Conservation (phyloP, 1,140 invertebrate species). For the Drosophila dunni region DNA sequence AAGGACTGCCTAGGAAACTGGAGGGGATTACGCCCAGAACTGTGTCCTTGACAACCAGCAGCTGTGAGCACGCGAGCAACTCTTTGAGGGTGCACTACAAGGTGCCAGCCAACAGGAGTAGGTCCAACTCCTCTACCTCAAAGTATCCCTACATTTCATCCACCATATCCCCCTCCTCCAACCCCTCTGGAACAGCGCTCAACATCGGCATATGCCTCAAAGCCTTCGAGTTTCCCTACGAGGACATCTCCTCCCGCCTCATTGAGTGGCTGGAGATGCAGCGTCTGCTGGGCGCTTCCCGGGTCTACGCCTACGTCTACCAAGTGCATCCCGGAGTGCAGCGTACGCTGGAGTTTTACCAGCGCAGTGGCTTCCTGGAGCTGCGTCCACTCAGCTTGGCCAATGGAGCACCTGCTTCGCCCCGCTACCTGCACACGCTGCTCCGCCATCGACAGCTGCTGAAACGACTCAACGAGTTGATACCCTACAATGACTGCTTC, state of each 20-base stretch:
- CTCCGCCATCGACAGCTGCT: constrained; percentile 83
- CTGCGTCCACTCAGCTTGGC: constrained; percentile 90
- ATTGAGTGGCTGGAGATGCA: constrained; percentile 97
- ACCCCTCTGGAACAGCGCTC: constrained; percentile 85
- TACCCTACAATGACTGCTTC: constrained; percentile 93
- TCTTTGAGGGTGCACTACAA: constrained; percentile 92
- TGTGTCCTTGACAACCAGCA: constrained; percentile 91
- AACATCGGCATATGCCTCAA: constrained; percentile 97
- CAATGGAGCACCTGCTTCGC: constrained; percentile 89
- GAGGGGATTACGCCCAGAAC: constrained; percentile 88
- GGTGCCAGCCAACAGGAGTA: constrained; percentile 28
- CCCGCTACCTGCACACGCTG: constrained; percentile 88
- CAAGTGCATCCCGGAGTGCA: constrained; percentile 94
- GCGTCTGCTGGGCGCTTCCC: constrained; percentile 93
- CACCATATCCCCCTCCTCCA: neutral
- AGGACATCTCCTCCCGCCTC: constrained; percentile 93
- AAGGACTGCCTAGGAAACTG: constrained; percentile 80
- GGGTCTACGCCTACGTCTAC: constrained; percentile 95
- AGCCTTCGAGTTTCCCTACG: constrained; percentile 94
- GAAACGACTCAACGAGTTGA: constrained; percentile 90
- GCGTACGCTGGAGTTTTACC: constrained; percentile 88
- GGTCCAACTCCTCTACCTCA: neutral
- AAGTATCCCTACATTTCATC: neutral
- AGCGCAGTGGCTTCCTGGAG: constrained; percentile 85
- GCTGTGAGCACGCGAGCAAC: constrained; percentile 92